Percentiles rank a stretch among this genome's conserved stretches.
Evolutionary conservation across 2,113 vertebrate genomes (phyloP).

Genomic region (Platichthys flesus): DNA sequence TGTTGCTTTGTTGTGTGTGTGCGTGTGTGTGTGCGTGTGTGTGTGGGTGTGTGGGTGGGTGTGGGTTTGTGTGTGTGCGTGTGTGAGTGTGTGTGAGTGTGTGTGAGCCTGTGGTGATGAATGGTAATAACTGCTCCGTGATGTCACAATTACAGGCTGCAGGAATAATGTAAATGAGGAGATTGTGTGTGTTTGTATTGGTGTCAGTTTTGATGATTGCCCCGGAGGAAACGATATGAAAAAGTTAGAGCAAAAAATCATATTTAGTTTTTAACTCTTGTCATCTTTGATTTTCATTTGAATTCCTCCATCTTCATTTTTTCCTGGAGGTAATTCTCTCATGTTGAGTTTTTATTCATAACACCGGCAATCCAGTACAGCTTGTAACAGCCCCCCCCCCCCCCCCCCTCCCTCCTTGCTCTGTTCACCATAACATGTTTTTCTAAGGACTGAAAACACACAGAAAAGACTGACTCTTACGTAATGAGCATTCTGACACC

Average conservation of each 20-base stretch:
- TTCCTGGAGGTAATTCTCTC: too few species aligned
- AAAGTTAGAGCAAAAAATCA: too few species aligned
- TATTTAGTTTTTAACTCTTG: too few species aligned
- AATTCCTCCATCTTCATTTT: too few species aligned
- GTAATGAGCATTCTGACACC: not conserved
- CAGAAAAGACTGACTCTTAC: not conserved
- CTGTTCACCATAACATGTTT: not conserved
- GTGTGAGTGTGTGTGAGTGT: not conserved
- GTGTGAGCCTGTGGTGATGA: slow-evolving; percentile 33
- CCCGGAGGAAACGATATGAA: too few species aligned
- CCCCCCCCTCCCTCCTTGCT: not conserved
- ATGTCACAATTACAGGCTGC: slow-evolving; percentile 26
- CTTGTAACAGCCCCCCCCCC: not conserved
- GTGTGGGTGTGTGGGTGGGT: slow-evolving; percentile 15
- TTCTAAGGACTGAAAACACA: not conserved
- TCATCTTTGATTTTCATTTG: too few species aligned
- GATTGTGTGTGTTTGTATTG: not conserved
- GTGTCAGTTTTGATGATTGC: not conserved
- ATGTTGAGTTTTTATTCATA: not conserved
- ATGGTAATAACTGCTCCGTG: slow-evolving; percentile 52
- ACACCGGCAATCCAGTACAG: not conserved
- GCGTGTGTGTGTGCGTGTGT: not conserved
- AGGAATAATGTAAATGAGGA: slow-evolving; percentile 5
- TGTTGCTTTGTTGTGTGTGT: slow-evolving; percentile 27
- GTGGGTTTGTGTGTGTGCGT: slow-evolving; percentile 8